These are phyloP conservation scores for Desmophyllum pertusum DNA, from an alignment of 92 coral and sea anemone species.

Conservation along the genomic window DNA sequence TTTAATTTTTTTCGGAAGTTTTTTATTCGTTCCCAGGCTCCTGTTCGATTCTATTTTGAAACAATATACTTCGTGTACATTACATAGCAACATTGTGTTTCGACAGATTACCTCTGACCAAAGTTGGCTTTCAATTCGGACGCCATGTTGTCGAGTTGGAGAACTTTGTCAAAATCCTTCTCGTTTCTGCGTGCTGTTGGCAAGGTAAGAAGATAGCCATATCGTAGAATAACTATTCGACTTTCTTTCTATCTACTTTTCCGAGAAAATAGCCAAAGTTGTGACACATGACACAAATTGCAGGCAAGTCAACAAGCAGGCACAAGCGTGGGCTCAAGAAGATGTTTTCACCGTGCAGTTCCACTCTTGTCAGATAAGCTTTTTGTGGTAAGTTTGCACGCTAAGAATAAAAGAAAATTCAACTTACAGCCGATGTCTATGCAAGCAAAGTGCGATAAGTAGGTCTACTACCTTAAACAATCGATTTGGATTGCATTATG, in stretches of 20 bases:
- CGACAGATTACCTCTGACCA: background rate
- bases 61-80: background rate
- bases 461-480: background rate
- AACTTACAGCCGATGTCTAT: background rate
- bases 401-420: background rate
- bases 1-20: too few relatives aligned
- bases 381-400: constrained; percentile 72
- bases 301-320: constrained; percentile 33
- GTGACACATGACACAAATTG: background rate
- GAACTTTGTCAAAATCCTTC: constrained; percentile 23
- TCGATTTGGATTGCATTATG: background rate
- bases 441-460: background rate
- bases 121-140: background rate
- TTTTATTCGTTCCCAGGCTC: background rate
- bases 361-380: constrained; percentile 74
- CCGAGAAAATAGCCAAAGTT: background rate
- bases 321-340: constrained; percentile 27
- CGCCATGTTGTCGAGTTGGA: constrained; percentile 52
- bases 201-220: constrained; percentile 14
- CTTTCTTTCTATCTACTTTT: background rate
- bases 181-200: constrained; percentile 37
- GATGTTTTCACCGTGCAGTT: constrained; percentile 75
- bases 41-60: background rate
- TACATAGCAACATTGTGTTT: background rate
- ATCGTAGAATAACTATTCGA: background rate